These are phyloP conservation scores for Mimachlamys varia DNA, from an alignment of 2,888 invertebrate genomes.

Conservation along the genomic window DNA sequence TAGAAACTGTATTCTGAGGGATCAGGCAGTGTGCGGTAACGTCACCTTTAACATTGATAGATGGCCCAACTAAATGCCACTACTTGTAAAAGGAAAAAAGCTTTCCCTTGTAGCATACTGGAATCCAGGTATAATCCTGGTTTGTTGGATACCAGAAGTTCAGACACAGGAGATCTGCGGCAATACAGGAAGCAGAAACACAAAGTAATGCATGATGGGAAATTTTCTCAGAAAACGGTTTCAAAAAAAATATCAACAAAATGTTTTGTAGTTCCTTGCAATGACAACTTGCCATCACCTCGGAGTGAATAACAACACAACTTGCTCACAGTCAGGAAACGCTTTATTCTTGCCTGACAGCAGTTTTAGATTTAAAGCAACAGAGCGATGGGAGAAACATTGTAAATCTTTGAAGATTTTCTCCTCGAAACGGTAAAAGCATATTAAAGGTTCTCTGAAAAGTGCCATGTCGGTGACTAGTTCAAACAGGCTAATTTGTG, in stretches of 20 bases:
- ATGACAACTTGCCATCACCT: not conserved
- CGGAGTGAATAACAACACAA: not conserved
- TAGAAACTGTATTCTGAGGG: not conserved
- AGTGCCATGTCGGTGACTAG: not conserved
- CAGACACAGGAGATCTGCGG: not conserved
- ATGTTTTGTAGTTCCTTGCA: not conserved
- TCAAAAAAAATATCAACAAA: not conserved
- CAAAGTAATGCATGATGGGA: not conserved
- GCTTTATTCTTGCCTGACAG: not conserved
- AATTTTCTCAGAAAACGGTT: not conserved
- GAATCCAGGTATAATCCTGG: not conserved
- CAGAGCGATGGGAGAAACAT: not conserved
- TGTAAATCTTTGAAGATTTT: slow-evolving; percentile 26
- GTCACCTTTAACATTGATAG: not conserved
- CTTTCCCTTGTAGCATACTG: not conserved
- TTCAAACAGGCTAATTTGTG: slow-evolving; percentile 14
- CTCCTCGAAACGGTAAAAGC: not conserved
- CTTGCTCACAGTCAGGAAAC: not conserved
- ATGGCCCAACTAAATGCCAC: not conserved
- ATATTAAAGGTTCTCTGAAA: not conserved
- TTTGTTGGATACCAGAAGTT: not conserved
- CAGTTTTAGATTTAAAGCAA: slow-evolving; percentile 28
- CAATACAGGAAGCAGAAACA: not conserved
- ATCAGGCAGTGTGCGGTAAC: not conserved
- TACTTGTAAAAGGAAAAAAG: not conserved